Evolutionary conservation across 2,888 invertebrate species (phyloP), one percentile per base, ranked within the genome.

Genomic region (Caenorhabditis sulstoni): DNA sequence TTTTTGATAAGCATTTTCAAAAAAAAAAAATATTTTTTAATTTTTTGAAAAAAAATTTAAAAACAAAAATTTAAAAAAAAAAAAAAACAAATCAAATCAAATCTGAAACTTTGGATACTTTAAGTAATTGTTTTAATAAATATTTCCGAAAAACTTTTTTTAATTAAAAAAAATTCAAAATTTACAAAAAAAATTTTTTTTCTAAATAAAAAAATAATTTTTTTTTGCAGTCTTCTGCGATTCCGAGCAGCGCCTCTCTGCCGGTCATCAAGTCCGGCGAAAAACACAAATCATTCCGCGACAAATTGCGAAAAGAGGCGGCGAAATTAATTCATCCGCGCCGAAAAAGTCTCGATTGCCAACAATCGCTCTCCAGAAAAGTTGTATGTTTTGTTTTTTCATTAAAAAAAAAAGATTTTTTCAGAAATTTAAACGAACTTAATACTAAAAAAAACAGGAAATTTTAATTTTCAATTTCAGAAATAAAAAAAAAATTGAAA

Each of bases 261-360:
- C 73, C 73, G 8, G 50, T 22, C 8, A 64, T 64, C 8, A 73
- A 73, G 45, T 7, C 41, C 0, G 37, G 44, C 14, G 59, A 70
- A 8, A 71, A 65, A 47, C 47, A 70, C 18, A 71, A 77, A 44
- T 70, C 77, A 0, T 77, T 71, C 23, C 70, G 77, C 7, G 59
- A 71, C 41, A 70, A 50, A 29, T 41, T 74, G 16, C 59, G 74
- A 16, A 52, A 66, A 45, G 74, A 66, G 16, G 61, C 74, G 14
- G 16, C 50, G 41, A 62, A 50, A 23, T 45, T 74, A 16, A 67
- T 81, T n/a, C 67, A 78, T 61, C 67, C 77, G 1, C 62, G 81
- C 5, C 58, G 78, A 22, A 82, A 80, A 61, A 81, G 80, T 50
- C 41, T 68, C 7, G 82, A 82, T 20, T 62, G 76, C 14, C 62